phyloP scores from a whole-genome alignment of 2,888 invertebrate species.

The Drosophila hawaiiensis region DNA sequence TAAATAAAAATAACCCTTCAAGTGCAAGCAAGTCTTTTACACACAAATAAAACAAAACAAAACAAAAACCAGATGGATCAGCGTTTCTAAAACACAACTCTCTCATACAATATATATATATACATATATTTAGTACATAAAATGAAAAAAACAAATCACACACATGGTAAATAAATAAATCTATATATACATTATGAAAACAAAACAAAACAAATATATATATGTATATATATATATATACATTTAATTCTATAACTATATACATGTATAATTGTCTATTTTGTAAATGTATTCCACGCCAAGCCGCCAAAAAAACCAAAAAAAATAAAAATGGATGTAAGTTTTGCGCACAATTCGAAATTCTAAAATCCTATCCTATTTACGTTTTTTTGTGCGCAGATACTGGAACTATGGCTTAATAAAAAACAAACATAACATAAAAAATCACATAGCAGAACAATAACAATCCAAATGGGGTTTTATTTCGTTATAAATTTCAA shows the following conservation, averaged over 20 bases:
- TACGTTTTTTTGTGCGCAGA: constrained; percentile 5
- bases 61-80: constrained; percentile 59
- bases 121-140: constrained; percentile 30
- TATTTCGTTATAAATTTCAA: constrained; percentile 6
- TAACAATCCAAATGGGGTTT: constrained; percentile 7
- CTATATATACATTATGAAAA: constrained; percentile 51
- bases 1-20: constrained; percentile 39
- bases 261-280: constrained; percentile 59
- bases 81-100: constrained; percentile 66
- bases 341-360: constrained; percentile 12
- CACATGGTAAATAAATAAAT: constrained; percentile 46
- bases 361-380: neutral
- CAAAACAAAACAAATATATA: constrained; percentile 37
- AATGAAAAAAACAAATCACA: constrained; percentile 11
- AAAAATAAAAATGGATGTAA: constrained; percentile 3
- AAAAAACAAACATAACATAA: neutral
- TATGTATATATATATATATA: constrained; percentile 22
- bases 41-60: constrained; percentile 43
- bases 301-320: constrained; percentile 10
- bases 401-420: constrained; percentile 7
- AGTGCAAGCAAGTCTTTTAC: constrained; percentile 59
- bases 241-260: constrained; percentile 29
- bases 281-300: constrained; percentile 61
- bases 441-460: constrained; percentile 1
- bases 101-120: constrained; percentile 43